Evolutionary conservation across 2,888 invertebrate species (phyloP).

Genomic region (Chaetogeoica ovagalla): DNA sequence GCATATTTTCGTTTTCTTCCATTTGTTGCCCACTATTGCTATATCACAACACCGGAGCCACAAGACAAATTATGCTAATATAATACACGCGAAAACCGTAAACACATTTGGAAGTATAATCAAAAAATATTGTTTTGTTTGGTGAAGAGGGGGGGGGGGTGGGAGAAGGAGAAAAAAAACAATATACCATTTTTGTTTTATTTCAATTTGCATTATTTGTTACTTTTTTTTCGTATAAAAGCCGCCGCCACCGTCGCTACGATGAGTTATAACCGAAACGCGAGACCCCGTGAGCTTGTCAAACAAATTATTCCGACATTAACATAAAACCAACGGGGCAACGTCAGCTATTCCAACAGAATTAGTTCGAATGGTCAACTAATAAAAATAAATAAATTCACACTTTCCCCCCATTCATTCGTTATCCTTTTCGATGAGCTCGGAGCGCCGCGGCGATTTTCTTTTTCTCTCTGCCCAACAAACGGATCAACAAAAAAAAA

Average conservation of each 20-base stretch:
- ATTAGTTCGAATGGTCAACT: background rate
- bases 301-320: constrained; percentile 29
- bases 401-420: too few relatives aligned
- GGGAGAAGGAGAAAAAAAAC: background rate
- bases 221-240: background rate
- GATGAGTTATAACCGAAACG: constrained; percentile 14
- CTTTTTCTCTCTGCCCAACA: too few relatives aligned
- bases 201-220: constrained; percentile 31
- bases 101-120: constrained; percentile 27
- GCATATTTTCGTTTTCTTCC: too few relatives aligned
- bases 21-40: too few relatives aligned
- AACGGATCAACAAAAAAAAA: too few relatives aligned
- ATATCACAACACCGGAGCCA: background rate
- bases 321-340: background rate
- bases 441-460: too few relatives aligned
- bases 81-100: background rate
- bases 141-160: too few relatives aligned
- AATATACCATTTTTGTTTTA: constrained; percentile 23
- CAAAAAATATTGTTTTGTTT: background rate
- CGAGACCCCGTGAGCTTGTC: constrained; percentile 18
- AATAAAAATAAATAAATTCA: background rate
- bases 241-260: too few relatives aligned
- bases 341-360: background rate
- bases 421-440: too few relatives aligned
- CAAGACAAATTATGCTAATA: constrained; percentile 5